Base-by-base conservation (phyloP, 2,797 vertebrate species). In the Lagothrix lagotricha region DNA sequence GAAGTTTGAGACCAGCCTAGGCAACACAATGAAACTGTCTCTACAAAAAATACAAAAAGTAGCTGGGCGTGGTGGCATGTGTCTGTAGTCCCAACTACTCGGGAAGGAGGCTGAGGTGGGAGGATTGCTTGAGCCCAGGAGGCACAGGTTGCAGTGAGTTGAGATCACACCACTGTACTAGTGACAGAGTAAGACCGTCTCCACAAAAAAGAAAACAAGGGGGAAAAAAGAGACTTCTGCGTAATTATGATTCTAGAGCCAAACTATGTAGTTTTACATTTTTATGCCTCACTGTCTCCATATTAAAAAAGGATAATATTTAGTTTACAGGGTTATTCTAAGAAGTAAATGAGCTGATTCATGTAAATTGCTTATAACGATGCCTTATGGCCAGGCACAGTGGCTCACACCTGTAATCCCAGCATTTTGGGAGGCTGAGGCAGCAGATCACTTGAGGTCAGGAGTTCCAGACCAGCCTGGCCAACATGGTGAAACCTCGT, bases 321-420 rank as follows among this genome's bases (percentile, higher is more conserved):
- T 9, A 46, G 6, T 80, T 39, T 58, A 75, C 26, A 77, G 10
- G 24, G 17, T 64, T 89, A 88, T 0, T 82, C 6, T 61, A 73
- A 91, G n/a, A 86, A 94, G 50, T 33, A 75, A 76, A 76, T 52
- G 57, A 95, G 61, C 75, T 87, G 61, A 90, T 44, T 87, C 39
- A 64, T 20, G 39, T 67, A 67, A 80, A 70, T 5, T 81, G 24
- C 22, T 84, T 75, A 76, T 6, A 77, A 33, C 17, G 67, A 54
- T 36, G 80, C 26, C 50, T 26, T 22, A 75, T 19, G 64, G 33
- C 7, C 15, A n/a, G 33, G 33, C 33, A 67, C 33, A 67, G 61
- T 67, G 61, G 33, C 33, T 67, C 30, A n/a, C 15, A 67, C 1
- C 61, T n/a, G 33, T n/a, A 67, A 67, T 64, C 30, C 61, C 61